Evolutionary conservation across 2,797 vertebrate species (phyloP), one percentile per base, ranked within the genome.

Genomic region (Loris lydekkerianus): DNA sequence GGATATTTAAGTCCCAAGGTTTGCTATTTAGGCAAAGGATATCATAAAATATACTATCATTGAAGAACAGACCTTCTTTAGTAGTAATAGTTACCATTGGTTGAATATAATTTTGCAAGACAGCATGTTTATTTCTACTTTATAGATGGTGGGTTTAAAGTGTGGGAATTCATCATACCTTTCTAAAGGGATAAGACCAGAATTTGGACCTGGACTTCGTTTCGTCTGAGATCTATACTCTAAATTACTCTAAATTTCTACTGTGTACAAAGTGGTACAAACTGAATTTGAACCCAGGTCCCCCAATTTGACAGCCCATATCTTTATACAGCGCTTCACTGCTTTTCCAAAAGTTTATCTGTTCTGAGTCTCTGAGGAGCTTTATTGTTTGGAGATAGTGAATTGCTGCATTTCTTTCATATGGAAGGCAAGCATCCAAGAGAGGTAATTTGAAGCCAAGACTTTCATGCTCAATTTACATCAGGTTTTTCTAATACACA

Each of bases 371-470:
- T 93, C 67, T 78, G 31, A 60, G 34, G 29, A 90, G 10, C 5
- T 72, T 89, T 89, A 82, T 75, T 96, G 58, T 96, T 61, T 93
- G 78, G 92, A 96, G 56, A 73, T 7, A 70, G 88, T 86, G 72
- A 77, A 5, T 90, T 49, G 10, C 73, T 93, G 11, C 40, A 58
- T 89, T 91, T 96, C 76, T 92, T 93, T 78, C 77, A 77, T 84
- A 27, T 73, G 31, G 34, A 93, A 81, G 34, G 49, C 23, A 96
- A 77, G 4, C 78, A 86, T 86, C 65, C 37, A 77, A 92, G 75
- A 86, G 58, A 91, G 69, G 17, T n/a, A 67, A 86, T 76, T 91
- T 84, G 95, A 97, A 91, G 83, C 27, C 88, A 95, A 91, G 89
- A 70, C 60, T 83, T 90, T 80, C 53, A 77, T 43, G 70, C 75